Base-by-base conservation (phyloP, 2,113 vertebrate genomes). In the Pongo abelii region DNA sequence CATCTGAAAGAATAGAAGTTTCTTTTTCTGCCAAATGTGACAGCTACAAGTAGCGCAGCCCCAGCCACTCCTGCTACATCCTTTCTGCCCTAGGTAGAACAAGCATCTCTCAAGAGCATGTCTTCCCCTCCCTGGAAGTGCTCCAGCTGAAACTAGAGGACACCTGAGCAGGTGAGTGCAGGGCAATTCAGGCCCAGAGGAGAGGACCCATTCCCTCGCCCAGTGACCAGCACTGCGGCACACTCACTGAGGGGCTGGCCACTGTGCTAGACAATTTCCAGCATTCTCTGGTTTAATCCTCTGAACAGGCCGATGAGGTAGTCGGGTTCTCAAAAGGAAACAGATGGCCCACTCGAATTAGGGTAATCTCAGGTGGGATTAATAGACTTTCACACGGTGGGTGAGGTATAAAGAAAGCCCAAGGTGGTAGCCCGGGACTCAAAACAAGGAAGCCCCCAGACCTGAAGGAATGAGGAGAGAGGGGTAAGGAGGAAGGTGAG, bases 1-100 rank as follows among this genome's bases (percentile, higher is more conserved):
- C 95, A 95, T 92, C 89, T 94, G 92, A 97, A 96, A 96, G 91
- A 95, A 97, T 9, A n/a, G 4, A 96, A 87, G 64, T 93, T 97
- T 97, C 94, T 97, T 96, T 96, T 89, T 86, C 93, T 93, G 55
- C 69, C 92, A 84, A 89, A 91, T 79, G 85, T 91, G 89, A 91
- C 91, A 95, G 96, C 89, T 78, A 83, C 83, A 83, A 79, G 81
- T 50, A 83, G 30, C 5, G 5, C 27, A 8, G 93, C 46, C 86
- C 87, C 50, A 93, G 91, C 57, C 52, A 1, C 72, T 69, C 55
- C 91, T 89, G 89, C 84, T 91, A 84, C 64, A 84, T 90, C 91
- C 84, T 90, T 64, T 90, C 84, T 81, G 57, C 64, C 50, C 83
- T 30, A 10, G 48, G 46, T 89, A 40, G 50, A 92, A 32, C 0